These are phyloP conservation scores for Mesorhabditis spiculigera DNA, from an alignment of 2,888 invertebrate genomes.

Conservation along the genomic window DNA sequence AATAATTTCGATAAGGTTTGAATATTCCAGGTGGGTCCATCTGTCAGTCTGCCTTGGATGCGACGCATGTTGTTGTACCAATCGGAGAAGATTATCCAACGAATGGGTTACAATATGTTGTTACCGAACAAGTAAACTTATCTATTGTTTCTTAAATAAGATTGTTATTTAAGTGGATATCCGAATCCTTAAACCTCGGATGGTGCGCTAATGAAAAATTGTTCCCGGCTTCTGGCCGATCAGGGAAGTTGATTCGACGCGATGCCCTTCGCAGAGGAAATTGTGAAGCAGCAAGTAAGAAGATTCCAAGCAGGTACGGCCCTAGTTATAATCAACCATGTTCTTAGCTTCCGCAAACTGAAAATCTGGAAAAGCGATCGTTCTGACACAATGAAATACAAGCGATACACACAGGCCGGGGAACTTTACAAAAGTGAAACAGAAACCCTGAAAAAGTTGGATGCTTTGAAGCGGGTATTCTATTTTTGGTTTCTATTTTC, in stretches of 20 bases:
- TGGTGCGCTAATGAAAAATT: neutral
- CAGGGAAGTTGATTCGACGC: neutral
- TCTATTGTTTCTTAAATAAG: neutral
- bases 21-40: neutral
- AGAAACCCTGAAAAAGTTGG: constrained; percentile 6
- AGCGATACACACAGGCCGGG: constrained; percentile 6
- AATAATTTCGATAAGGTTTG: neutral
- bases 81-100: constrained; percentile 2
- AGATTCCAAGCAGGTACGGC: neutral
- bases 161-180: neutral
- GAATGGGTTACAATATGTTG: neutral
- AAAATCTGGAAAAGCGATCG: neutral
- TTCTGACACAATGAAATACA: neutral
- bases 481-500: neutral
- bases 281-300: neutral
- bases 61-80: neutral
- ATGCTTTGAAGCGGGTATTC: neutral
- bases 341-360: constrained; percentile 6
- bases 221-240: neutral
- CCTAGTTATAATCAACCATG: neutral
- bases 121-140: neutral
- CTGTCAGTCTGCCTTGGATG: neutral
- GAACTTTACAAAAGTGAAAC: constrained; percentile 3
- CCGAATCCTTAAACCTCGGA: neutral
- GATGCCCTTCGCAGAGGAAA: neutral